Percentiles rank a stretch among this genome's conserved stretches.
phyloP scores from a whole-genome alignment of 2,888 invertebrate genomes.

The Microchrysa polita region DNA sequence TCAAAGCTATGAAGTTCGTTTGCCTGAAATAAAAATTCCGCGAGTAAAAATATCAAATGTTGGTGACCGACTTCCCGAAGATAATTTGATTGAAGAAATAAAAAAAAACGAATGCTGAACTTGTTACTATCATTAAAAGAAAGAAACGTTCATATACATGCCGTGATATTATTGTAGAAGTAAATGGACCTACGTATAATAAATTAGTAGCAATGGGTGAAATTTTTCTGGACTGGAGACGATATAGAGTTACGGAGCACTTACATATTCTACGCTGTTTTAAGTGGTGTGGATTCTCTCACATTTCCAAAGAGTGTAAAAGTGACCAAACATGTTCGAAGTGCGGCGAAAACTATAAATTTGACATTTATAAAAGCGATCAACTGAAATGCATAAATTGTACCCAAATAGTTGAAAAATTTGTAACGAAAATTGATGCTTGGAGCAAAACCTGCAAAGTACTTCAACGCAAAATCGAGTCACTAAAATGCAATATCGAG shows the following conservation, averaged over 20 bases:
- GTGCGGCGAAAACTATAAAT: background rate
- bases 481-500: background rate
- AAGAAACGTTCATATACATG: background rate
- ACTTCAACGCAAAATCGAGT: background rate
- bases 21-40: background rate
- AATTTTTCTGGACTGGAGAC: background rate
- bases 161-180: background rate
- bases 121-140: background rate
- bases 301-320: background rate
- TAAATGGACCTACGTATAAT: background rate
- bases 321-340: background rate
- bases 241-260: background rate
- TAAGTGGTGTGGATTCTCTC: background rate
- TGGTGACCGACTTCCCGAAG: background rate
- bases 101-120: background rate
- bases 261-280: background rate
- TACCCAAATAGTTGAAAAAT: background rate
- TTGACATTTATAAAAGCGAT: background rate
- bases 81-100: background rate
- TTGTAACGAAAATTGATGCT: background rate
- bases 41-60: background rate
- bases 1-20: background rate
- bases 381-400: background rate
- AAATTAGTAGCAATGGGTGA: background rate
- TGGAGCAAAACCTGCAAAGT: background rate